phyloP scores from a whole-genome alignment of 2,888 invertebrate genomes.

The Macrosoma leucophasiata region DNA sequence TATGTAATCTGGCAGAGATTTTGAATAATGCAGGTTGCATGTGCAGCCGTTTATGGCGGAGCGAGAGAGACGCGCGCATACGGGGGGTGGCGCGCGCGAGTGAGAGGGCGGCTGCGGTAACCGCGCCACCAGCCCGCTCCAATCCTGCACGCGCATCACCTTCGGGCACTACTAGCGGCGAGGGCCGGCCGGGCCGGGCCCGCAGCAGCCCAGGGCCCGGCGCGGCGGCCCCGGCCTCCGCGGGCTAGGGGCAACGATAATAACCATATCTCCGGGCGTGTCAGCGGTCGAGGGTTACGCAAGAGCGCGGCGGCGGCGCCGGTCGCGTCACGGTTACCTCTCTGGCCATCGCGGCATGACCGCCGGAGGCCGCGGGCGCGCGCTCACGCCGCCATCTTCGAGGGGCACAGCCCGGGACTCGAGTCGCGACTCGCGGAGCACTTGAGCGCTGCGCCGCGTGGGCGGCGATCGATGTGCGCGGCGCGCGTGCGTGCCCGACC shows the following conservation, averaged over 20 bases:
- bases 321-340: slow-evolving; percentile 73
- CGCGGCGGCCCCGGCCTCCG: slow-evolving; percentile 20
- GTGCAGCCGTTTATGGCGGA: slow-evolving; percentile 53
- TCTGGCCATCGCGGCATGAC: slow-evolving; percentile 84
- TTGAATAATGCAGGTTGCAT: slow-evolving; percentile 54
- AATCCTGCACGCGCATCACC: slow-evolving; percentile 17
- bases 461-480: slow-evolving; percentile 47
- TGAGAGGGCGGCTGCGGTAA: slow-evolving; percentile 55
- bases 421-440: slow-evolving; percentile 64
- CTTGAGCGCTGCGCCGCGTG: slow-evolving; percentile 51
- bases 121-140: slow-evolving; percentile 28
- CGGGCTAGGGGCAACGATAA: slow-evolving; percentile 29
- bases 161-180: slow-evolving; percentile 17
- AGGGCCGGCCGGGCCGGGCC: slow-evolving; percentile 11
- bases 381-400: slow-evolving; percentile 73
- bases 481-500: slow-evolving; percentile 54
- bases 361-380: slow-evolving; percentile 77
- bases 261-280: slow-evolving; percentile 48
- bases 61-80: slow-evolving; percentile 38
- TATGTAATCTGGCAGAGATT: slow-evolving; percentile 38
- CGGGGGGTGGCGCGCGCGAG: slow-evolving; percentile 36
- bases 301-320: slow-evolving; percentile 49
- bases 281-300: slow-evolving; percentile 47
- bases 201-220: slow-evolving; percentile 17
- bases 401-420: slow-evolving; percentile 64